Percentiles rank a stretch among this genome's conserved stretches.
phyloP scores from a whole-genome alignment of 1,140 invertebrate species.

The Trachelipus rathkii region DNA sequence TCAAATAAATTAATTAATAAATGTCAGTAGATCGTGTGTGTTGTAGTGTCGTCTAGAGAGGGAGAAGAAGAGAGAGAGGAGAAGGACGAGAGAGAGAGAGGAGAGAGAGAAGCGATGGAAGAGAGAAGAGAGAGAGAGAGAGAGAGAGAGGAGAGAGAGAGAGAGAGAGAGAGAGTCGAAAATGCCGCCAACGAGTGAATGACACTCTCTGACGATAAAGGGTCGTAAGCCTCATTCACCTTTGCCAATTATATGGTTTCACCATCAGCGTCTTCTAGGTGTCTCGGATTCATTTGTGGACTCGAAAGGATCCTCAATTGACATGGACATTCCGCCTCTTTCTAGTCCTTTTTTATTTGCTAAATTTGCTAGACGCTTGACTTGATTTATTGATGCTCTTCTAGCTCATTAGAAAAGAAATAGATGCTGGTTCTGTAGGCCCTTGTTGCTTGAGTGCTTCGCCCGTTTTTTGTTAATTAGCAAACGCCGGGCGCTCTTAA shows the following conservation, averaged over 20 bases:
- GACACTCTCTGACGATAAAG: neutral
- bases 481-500: slow-evolving; percentile 41
- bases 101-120: no score
- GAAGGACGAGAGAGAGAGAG: no score
- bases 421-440: slow-evolving; percentile 23
- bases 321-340: slow-evolving; percentile 5
- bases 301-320: neutral
- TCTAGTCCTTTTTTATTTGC: neutral
- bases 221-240: neutral
- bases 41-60: no score
- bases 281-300: neutral
- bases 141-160: no score
- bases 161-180: neutral
- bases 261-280: neutral
- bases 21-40: no score
- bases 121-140: no score
- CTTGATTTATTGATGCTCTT: neutral
- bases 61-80: no score
- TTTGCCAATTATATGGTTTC: neutral
- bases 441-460: slow-evolving; percentile 34
- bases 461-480: slow-evolving; percentile 44
- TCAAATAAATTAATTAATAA: no score
- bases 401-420: slow-evolving; percentile 31
- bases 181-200: slow-evolving; percentile 11
- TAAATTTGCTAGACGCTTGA: neutral